Evolutionary conservation across 2,888 invertebrate species (phyloP), one percentile per base, ranked within the genome.

Genomic region (Clepsis dumicolana): DNA sequence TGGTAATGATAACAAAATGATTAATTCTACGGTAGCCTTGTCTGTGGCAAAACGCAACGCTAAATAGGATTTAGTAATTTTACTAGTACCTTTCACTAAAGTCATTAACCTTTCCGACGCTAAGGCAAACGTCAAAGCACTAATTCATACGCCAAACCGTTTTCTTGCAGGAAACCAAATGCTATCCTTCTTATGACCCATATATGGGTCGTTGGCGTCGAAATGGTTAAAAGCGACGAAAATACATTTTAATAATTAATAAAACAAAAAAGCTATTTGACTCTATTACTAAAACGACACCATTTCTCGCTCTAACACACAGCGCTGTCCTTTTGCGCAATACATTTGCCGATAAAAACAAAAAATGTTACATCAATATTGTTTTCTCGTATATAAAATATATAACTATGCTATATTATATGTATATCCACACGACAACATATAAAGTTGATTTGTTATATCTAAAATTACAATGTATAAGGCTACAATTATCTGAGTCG

Each of bases 321-420:
- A 44, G 18, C 18, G 44, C 18, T 44, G 18, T 16, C 38, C 38
- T 44, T 44, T 44, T 8, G 18, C 44, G 1, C 44, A 44, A 44
- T 18, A 44, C 0, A 18, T 18, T 18, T 44, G 25, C 25, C 14
- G n/a, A 41, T 2, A 38, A 25, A 38, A 16, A n/a, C n/a, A n/a
- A 59, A 59, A 24, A 54, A 54, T n/a, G 35, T 64, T 25, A 59
- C 18, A 52, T 50, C 38, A 50, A 25, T 60, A 67, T 68, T 57
- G 50, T 16, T 61, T 54, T 53, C 61, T 38, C 44, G 64, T 64
- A 64, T 64, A 69, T 69, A 69, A 69, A 64, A 69, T 69, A 69
- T 68, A 66, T 67, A 60, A 64, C 64, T 69, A 65, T 64, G 21
- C 27, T 59, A 52, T 27, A 41, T 52, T 63, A 62, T 24, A n/a